phyloP scores from a whole-genome alignment of 2,888 invertebrate species.

The Andrena hattorfiana region DNA sequence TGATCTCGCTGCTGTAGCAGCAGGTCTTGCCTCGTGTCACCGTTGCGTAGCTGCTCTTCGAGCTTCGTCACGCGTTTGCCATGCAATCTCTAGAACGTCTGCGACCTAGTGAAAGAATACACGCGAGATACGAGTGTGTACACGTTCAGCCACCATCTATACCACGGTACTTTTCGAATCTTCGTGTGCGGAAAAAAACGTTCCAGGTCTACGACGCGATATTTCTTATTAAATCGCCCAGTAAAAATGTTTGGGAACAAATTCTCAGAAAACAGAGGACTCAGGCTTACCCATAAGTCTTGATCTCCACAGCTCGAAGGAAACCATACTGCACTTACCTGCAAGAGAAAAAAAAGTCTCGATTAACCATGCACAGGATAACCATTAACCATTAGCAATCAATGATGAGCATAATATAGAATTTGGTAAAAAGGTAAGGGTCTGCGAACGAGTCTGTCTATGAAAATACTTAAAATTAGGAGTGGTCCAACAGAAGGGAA shows the following conservation, averaged over 20 bases:
- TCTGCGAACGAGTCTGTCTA: no score
- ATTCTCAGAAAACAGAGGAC: no score
- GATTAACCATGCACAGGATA: background rate
- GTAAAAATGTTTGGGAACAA: background rate
- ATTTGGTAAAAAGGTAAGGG: no score
- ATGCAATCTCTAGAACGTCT: slow-evolving; percentile 15
- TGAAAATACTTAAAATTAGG: no score
- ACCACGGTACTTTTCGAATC: no score
- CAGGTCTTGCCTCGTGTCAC: slow-evolving; percentile 52
- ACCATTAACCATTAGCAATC: no score
- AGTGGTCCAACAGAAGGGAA: no score
- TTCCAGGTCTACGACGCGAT: no score
- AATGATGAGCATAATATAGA: no score
- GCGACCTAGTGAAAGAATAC: background rate
- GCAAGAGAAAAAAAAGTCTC: background rate
- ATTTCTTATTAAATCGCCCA: background rate
- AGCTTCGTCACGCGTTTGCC: slow-evolving; percentile 20
- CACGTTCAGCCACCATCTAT: no score
- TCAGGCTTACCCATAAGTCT: background rate
- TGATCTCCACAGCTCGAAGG: background rate
- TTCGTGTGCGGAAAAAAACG: no score
- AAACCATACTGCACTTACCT: slow-evolving; percentile 22
- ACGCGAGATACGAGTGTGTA: background rate
- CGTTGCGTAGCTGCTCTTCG: slow-evolving; percentile 52
- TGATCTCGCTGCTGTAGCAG: slow-evolving; percentile 53